Evolutionary conservation across 2,888 invertebrate species (phyloP).

Genomic region (Baccha elongata): DNA sequence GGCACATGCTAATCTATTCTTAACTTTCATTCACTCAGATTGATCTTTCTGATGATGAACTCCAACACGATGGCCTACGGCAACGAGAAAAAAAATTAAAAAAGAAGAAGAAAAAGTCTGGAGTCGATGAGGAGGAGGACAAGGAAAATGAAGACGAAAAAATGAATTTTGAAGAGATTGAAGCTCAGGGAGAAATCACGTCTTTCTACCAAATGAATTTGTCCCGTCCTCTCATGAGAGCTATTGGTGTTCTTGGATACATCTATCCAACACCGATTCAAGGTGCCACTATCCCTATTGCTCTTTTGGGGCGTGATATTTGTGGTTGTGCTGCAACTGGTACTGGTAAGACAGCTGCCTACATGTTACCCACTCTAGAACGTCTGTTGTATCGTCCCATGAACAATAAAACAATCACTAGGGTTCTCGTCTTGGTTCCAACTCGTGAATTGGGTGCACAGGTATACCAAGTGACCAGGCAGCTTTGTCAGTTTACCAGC

Average conservation of each 20-base stretch:
- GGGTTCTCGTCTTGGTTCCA: constrained; percentile 97
- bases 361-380: constrained; percentile 98
- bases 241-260: constrained; percentile 93
- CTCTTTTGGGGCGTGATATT: constrained; percentile 95
- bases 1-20: neutral
- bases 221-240: constrained; percentile 95
- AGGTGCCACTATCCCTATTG: constrained; percentile 96
- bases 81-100: constrained; percentile 86
- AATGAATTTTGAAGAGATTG: constrained; percentile 86
- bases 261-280: constrained; percentile 98
- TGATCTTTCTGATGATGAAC: constrained; percentile 90
- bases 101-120: constrained; percentile 82
- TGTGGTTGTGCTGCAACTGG: constrained; percentile 99
- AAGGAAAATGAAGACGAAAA: constrained; percentile 83
- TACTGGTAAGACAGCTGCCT: constrained; percentile 98
- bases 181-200: constrained; percentile 85
- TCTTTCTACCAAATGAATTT: constrained; percentile 98
- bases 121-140: constrained; percentile 80
- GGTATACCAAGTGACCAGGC: constrained; percentile 96
- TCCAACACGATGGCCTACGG: constrained; percentile 88
- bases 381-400: constrained; percentile 93
- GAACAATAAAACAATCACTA: constrained; percentile 86
- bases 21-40: constrained; percentile 81
- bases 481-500: constrained; percentile 93
- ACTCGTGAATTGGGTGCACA: constrained; percentile 99